These are phyloP conservation scores for Anguilla anguilla DNA, from an alignment of 2,797 vertebrate genomes.

Conservation along the genomic window DNA sequence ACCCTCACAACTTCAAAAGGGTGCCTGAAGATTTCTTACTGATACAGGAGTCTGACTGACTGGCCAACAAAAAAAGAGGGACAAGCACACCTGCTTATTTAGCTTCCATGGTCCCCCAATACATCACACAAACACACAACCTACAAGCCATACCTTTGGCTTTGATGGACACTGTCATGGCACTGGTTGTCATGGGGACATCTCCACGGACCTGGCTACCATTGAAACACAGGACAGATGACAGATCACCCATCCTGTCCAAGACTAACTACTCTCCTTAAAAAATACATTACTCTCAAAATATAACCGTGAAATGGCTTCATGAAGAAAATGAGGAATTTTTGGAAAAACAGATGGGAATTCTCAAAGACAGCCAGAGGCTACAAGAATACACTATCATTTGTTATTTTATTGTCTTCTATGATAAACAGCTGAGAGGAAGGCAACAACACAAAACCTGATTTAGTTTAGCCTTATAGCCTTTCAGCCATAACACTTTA, in stretches of 20 bases:
- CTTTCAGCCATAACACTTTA: background rate
- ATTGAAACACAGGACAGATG: background rate
- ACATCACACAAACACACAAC: background rate
- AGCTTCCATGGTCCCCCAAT: background rate
- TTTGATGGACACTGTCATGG: background rate
- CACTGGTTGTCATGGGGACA: background rate
- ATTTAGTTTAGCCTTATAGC: no score
- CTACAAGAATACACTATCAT: no score
- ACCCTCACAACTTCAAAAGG: slow-evolving; percentile 31
- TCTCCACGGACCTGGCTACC: background rate
- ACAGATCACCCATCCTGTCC: background rate
- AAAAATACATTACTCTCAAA: background rate
- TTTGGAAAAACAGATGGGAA: no score
- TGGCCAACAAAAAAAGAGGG: background rate
- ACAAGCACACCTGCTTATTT: slow-evolving; percentile 21
- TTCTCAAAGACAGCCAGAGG: no score
- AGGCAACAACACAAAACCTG: no score
- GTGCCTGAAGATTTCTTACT: slow-evolving; percentile 25
- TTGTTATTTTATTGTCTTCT: no score
- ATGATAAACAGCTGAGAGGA: no score
- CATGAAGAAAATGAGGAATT: no score
- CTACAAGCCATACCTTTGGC: background rate
- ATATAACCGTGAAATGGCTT: background rate
- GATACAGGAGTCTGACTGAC: background rate
- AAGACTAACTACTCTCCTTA: background rate